Evolutionary conservation across 2,888 invertebrate genomes (phyloP), one percentile per base, ranked within the genome.

Genomic region (Cancer borealis): DNA sequence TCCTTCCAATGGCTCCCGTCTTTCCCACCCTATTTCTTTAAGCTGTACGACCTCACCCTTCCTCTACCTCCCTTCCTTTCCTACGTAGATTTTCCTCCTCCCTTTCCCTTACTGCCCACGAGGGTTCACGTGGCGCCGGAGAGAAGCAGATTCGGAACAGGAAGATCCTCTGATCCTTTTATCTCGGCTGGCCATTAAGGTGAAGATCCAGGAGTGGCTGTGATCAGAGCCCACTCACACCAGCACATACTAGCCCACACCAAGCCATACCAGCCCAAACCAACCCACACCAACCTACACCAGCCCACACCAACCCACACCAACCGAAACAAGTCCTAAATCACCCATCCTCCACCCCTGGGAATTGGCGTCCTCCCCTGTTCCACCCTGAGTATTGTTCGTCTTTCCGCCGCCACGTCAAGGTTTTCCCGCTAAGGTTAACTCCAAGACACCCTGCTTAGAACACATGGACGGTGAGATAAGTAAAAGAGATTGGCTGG

Each of bases 131-230:
- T 21, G 79, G 79, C 79, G 79, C 79, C 30, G 30, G 30, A 79
- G 79, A 30, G 79, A 79, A 30, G 12, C 79, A 79, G 79, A 30
- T 79, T 79, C 30, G 30, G 66, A 30, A 79, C 30, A 30, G 79
- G 79, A 79, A 26, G 30, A 79, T 79, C 79, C 79, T 8, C 26
- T 79, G 79, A 79, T 79, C 79, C 79, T 79, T 79, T 79, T 79
- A 79, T 79, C 79, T 79, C 79, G 79, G 12, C 26, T 30, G 79
- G 12, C 79, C 79, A 79, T 79, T 79, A 79, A 26, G 79, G 30
- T 30, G 79, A 30, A 79, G 79, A 79, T 79, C 79, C 79, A 5
- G 30, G 30, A 79, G 79, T 79, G 79, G 79, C 30, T 30, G 79
- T 79, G 79, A 79, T 79, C 79, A 79, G 79, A 26, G 30, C 79